Evolutionary conservation across 2,888 invertebrate genomes (phyloP), one percentile per base, ranked within the genome.

Genomic region (Ectemnius cavifrons): DNA sequence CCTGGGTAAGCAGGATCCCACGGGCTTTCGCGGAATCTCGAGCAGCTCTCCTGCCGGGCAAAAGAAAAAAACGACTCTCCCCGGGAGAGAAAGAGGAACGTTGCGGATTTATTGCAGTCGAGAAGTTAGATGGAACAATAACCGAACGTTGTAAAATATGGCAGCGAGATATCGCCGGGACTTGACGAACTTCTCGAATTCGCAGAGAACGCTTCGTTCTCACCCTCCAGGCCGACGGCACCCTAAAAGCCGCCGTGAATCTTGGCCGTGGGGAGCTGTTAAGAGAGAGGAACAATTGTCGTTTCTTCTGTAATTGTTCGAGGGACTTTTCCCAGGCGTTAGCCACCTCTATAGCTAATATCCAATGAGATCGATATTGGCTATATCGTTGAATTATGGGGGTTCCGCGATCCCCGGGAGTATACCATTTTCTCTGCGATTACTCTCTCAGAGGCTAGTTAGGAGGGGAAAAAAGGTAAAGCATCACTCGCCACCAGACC

Each of bases 111-210:
- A 80, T 82, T 73, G 78, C 67, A 62, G 73, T 16, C 59, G 47
- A 68, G 68, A 76, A 68, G 80, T 80, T 78, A 69, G 72, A 77
- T 73, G 68, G 79, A 75, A 75, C 72, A 75, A 80, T 82, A 82
- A 75, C 69, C 71, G 68, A 78, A 75, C 71, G 52, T 69, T 72
- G 63, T 79, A 65, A 81, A 79, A 78, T 81, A 81, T 71, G 67
- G 62, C 64, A 56, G 13, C 49, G 64, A 61, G 79, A 77, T 71
- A 79, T 73, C 62, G 63, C 62, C 6, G 6, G 64, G 73, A n/a
- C 46, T 18, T 52, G 59, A 18, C 71, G 73, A 80, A 78, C 69
- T 79, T 80, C 57, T 56, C 37, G 71, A 62, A 67, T 69, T 69
- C 73, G 75, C 64, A 3, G 63, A 14, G 14, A 63, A 27, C 27